Evolutionary conservation across 2,888 invertebrate species (phyloP).

Genomic region (Lithophane leautieri): DNA sequence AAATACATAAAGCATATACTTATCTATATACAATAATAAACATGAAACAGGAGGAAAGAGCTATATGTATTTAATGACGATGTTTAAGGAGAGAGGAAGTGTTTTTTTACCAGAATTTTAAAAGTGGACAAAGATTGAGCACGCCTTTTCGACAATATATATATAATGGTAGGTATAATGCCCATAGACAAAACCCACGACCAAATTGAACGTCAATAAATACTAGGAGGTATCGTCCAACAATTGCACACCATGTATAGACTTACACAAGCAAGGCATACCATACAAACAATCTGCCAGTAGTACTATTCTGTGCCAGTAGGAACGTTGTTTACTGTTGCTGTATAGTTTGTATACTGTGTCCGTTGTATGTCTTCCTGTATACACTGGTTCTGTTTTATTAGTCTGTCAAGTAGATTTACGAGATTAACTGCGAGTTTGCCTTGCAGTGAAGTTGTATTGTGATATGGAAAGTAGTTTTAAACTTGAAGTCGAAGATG

Average conservation of each 20-base stretch:
- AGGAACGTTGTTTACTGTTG: slow-evolving; percentile 11
- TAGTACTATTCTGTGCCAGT: neutral
- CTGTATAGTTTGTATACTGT: slow-evolving; percentile 32
- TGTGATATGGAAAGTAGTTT: neutral
- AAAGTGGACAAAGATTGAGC: too few species aligned
- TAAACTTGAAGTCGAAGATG: neutral
- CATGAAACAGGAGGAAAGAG: too few species aligned
- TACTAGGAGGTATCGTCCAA: neutral
- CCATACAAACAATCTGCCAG: slow-evolving; percentile 31
- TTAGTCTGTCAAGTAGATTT: slow-evolving; percentile 23
- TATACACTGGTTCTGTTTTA: slow-evolving; percentile 30
- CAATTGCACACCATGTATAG: neutral
- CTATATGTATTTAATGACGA: too few species aligned
- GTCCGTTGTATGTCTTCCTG: slow-evolving; percentile 24
- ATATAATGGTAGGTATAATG: neutral
- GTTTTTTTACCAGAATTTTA: too few species aligned
- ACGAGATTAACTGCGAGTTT: slow-evolving; percentile 13
- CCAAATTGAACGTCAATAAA: neutral
- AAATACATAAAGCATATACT: too few species aligned
- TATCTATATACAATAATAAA: too few species aligned
- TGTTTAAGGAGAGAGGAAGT: too few species aligned
- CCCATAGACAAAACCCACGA: neutral
- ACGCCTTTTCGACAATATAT: too few species aligned
- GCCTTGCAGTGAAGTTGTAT: neutral
- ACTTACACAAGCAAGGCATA: neutral